Percentiles rank a stretch among this genome's conserved stretches.
These are phyloP conservation scores for Megalurothrips usitatus DNA, from an alignment of 2,888 invertebrate genomes.

Conservation along the genomic window DNA sequence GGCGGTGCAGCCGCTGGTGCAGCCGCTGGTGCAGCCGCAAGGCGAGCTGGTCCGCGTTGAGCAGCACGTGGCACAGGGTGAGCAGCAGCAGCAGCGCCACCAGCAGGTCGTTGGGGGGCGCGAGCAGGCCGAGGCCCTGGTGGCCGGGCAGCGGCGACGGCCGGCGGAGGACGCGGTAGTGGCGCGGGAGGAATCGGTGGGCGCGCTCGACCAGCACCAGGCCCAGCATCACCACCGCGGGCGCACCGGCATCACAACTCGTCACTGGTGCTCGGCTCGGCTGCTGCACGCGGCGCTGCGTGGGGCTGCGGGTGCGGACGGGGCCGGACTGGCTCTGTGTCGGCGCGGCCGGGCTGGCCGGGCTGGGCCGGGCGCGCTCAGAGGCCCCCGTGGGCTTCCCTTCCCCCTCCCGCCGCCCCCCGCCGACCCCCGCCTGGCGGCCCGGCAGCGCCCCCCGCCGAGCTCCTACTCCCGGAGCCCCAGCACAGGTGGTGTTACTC, in stretches of 20 bases:
- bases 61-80: conserved; percentile 16
- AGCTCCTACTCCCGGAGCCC: not conserved
- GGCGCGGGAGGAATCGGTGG: not conserved
- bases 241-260: not conserved
- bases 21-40: not conserved
- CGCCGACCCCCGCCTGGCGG: not conserved
- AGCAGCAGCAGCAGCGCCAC: conserved; percentile 10
- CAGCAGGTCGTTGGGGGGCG: not conserved
- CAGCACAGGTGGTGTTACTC: not conserved
- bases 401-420: not conserved
- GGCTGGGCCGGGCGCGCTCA: not conserved
- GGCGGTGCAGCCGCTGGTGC: not conserved
- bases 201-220: conserved; percentile 1
- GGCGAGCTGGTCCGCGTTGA: not conserved
- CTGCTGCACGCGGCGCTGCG: not conserved
- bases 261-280: not conserved
- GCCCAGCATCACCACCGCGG: not conserved
- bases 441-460: not conserved
- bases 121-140: not conserved
- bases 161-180: not conserved
- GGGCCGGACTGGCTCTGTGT: not conserved
- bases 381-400: not conserved
- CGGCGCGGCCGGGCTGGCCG: not conserved
- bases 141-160: not conserved
- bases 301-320: not conserved